A percentile compares a stretch with the other conserved stretches of the same genome.
Conservation (phyloP, 2,888 invertebrate species). For the Oligia strigilis region DNA sequence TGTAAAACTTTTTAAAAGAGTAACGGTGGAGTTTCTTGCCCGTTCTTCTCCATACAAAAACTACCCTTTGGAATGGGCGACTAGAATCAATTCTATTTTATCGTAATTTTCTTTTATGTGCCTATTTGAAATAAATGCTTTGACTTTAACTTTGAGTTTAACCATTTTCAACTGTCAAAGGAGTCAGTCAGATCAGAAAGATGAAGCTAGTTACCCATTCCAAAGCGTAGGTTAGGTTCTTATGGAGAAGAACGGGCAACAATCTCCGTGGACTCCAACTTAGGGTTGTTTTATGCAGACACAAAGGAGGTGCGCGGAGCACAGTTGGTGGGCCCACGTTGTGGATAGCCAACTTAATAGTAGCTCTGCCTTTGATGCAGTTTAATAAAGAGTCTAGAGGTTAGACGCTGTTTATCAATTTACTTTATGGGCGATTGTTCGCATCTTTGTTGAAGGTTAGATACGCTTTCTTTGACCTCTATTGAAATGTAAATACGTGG, state of each 20-base stretch:
- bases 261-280: not conserved
- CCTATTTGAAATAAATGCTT: too few relatives aligned
- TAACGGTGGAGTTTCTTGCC: too few relatives aligned
- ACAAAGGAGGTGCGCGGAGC: not conserved
- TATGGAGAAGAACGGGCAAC: conserved; percentile 2
- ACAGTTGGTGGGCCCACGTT: not conserved
- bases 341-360: conserved; percentile 16
- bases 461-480: conserved; percentile 71
- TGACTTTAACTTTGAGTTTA: not conserved
- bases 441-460: conserved; percentile 62
- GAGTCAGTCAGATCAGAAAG: not conserved
- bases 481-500: conserved; percentile 58
- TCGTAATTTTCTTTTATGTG: too few relatives aligned
- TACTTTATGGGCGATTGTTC: conserved; percentile 52
- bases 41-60: too few relatives aligned
- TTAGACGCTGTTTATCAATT: conserved; percentile 49
- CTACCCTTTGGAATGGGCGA: too few relatives aligned
- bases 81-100: too few relatives aligned
- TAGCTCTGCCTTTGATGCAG: conserved; percentile 18
- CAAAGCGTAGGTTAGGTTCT: not conserved
- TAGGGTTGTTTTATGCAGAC: not conserved
- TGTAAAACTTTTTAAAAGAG: too few relatives aligned
- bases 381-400: conserved; percentile 45
- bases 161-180: not conserved
- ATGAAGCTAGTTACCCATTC: not conserved